Evolutionary conservation across 2,888 invertebrate genomes (phyloP).

Genomic region (Pelosia muscerda): DNA sequence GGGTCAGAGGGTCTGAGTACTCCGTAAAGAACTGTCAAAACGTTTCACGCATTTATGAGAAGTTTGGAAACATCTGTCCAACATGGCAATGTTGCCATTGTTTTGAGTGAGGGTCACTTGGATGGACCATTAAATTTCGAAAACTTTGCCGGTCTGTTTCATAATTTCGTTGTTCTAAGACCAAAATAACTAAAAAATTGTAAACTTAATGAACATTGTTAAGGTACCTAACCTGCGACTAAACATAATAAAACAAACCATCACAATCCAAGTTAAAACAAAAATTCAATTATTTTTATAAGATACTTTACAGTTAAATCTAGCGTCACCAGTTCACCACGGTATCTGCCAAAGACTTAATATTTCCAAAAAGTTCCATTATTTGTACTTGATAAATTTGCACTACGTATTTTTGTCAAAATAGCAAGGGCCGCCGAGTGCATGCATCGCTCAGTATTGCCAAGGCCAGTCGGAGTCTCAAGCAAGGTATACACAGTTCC

Average conservation of each 20-base stretch:
- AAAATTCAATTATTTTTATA: not conserved
- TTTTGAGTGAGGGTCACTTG: not conserved
- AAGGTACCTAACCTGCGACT: no score
- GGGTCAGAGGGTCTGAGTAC: not conserved
- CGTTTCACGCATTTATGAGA: not conserved
- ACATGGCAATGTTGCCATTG: not conserved
- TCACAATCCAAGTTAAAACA: not conserved
- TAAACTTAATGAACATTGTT: not conserved
- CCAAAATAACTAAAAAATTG: not conserved
- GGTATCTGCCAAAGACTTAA: not conserved
- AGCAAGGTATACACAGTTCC: not conserved
- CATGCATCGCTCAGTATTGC: not conserved
- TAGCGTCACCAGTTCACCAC: no score
- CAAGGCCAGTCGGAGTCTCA: not conserved
- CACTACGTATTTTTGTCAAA: not conserved
- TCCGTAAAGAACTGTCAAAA: slow-evolving; percentile 4
- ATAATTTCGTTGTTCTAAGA: not conserved
- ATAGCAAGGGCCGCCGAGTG: not conserved
- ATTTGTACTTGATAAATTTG: not conserved
- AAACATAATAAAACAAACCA: not conserved
- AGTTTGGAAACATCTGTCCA: not conserved
- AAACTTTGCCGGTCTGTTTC: not conserved
- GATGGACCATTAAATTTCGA: not conserved
- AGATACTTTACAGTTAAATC: no score
- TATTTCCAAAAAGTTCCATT: not conserved